Evolutionary conservation across 2,113 vertebrate genomes (phyloP).

Genomic region (Apeltes quadracus): DNA sequence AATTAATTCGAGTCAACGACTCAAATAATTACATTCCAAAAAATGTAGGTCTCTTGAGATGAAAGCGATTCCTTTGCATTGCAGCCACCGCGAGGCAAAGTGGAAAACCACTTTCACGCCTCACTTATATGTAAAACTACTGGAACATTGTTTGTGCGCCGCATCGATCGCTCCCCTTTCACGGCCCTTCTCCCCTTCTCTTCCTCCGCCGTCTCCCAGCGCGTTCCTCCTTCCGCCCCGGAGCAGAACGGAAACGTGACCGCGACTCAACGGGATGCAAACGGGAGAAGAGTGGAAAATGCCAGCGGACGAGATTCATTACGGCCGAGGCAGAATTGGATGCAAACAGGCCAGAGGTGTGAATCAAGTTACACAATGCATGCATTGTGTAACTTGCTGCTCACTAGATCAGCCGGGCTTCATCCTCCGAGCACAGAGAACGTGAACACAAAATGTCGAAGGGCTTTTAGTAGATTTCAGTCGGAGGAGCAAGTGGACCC

Average conservation of each 20-base stretch:
- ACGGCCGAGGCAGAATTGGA: background rate
- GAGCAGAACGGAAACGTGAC: background rate
- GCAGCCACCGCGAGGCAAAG: background rate
- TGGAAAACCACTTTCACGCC: constrained; percentile 3
- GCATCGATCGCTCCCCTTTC: background rate
- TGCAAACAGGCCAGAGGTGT: background rate
- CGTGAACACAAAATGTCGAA: background rate
- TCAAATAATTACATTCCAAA: background rate
- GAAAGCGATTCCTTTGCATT: constrained; percentile 28
- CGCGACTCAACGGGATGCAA: background rate
- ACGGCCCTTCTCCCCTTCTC: background rate
- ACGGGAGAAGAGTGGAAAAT: too few relatives aligned
- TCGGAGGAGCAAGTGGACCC: background rate
- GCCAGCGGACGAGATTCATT: background rate
- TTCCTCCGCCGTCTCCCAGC: background rate
- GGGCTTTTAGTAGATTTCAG: background rate
- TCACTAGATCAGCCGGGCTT: background rate
- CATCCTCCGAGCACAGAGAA: background rate
- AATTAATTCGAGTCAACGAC: background rate
- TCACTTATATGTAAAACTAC: background rate
- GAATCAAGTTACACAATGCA: background rate
- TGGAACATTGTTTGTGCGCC: background rate
- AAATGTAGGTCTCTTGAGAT: background rate
- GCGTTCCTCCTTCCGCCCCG: background rate
- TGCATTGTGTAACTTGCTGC: background rate